Percentiles rank a stretch among this genome's conserved stretches.
These are phyloP conservation scores for Chymomyza procnemis DNA, from an alignment of 2,888 invertebrate species.

Conservation along the genomic window DNA sequence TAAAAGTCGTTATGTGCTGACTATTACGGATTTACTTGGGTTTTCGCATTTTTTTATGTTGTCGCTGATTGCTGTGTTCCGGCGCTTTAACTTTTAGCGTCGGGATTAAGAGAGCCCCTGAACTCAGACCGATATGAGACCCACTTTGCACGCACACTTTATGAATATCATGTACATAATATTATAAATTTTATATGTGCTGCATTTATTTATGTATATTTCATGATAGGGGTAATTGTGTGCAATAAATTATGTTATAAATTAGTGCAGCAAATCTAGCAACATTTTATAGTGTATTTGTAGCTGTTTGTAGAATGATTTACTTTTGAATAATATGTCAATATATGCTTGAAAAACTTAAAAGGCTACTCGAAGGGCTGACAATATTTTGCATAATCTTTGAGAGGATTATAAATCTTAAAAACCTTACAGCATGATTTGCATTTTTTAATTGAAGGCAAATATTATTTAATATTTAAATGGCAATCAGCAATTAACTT, in stretches of 20 bases:
- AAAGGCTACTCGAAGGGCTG: not conserved
- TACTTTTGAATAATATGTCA: constrained; percentile 13
- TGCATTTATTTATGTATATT: constrained; percentile 34
- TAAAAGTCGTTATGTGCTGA: no score
- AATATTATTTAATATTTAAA: not conserved
- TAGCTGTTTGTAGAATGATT: constrained; percentile 43
- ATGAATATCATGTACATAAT: not conserved
- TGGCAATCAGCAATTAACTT: not conserved
- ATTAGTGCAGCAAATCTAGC: constrained; percentile 23
- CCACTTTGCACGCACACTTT: not conserved
- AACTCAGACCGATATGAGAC: not conserved
- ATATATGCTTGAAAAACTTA: not conserved
- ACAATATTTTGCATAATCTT: not conserved
- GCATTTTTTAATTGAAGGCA: not conserved
- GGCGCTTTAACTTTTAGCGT: constrained; percentile 55
- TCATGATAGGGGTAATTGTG: constrained; percentile 17
- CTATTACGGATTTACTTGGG: no score
- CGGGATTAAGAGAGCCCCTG: not conserved
- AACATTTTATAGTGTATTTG: constrained; percentile 32
- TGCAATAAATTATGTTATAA: constrained; percentile 18
- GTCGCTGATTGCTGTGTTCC: constrained; percentile 66
- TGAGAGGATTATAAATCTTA: not conserved
- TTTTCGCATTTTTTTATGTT: not conserved
- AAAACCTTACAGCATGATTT: no score
- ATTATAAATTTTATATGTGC: constrained; percentile 40